Evolutionary conservation across 2,113 vertebrate genomes (phyloP).

Genomic region (Lamprotornis superbus): DNA sequence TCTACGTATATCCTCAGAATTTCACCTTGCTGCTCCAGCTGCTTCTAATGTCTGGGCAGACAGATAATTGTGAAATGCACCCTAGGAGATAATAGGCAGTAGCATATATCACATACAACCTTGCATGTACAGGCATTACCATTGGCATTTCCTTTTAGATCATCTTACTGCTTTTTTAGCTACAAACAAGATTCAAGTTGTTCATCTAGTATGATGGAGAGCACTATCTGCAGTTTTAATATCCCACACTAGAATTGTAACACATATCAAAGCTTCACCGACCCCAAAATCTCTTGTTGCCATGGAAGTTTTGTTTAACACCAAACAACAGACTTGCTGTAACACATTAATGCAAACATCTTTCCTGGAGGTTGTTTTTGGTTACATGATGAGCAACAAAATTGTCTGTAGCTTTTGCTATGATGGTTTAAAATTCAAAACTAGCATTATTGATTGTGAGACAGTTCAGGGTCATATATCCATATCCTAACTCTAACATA

Average conservation of each 20-base stretch:
- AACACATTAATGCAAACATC: neutral
- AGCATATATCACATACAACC: neutral
- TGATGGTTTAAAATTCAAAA: neutral
- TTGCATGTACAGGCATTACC: fast-evolving
- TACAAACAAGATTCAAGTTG: neutral
- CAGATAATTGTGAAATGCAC: neutral
- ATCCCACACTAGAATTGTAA: neutral
- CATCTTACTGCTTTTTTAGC: neutral
- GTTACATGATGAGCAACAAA: neutral
- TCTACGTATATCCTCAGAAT: neutral
- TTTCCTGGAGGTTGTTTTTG: neutral
- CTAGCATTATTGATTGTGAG: fast-evolving
- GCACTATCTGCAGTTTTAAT: neutral
- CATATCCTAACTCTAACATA: neutral
- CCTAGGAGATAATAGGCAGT: neutral
- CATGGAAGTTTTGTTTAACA: neutral
- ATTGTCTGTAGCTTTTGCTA: neutral
- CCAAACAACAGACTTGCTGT: neutral
- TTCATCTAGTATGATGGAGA: neutral
- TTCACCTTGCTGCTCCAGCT: neutral
- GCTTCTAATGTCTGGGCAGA: neutral
- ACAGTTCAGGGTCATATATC: neutral
- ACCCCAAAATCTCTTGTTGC: neutral
- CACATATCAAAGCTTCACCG: neutral
- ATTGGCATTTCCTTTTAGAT: neutral